phyloP scores from a whole-genome alignment of 2,113 vertebrate genomes.

The Trachemys scripta region DNA sequence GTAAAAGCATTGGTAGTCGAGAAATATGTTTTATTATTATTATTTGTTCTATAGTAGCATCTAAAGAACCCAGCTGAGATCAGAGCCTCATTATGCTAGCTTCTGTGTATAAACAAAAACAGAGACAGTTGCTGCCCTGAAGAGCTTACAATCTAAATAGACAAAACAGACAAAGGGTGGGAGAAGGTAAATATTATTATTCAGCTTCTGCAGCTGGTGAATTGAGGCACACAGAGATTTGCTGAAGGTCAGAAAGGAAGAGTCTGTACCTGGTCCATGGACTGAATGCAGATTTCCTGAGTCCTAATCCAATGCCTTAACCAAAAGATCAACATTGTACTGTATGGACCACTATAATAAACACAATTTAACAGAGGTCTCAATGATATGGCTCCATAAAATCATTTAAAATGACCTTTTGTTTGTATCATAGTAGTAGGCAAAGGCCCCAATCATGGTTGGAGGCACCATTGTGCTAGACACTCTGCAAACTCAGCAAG shows the following conservation, averaged over 20 bases:
- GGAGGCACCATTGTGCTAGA: neutral
- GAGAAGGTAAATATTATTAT: neutral
- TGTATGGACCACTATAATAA: conserved; percentile 33
- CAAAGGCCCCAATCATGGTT: neutral
- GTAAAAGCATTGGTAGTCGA: neutral
- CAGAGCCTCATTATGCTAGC: neutral
- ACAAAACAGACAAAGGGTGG: neutral
- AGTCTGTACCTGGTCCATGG: neutral
- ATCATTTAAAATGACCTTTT: conserved; percentile 1
- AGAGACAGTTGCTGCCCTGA: neutral
- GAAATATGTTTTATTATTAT: neutral
- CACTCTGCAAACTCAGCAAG: neutral
- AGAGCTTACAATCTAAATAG: neutral
- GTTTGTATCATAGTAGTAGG: neutral
- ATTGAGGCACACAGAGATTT: neutral
- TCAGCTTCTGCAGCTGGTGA: neutral
- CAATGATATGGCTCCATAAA: conserved; percentile 42
- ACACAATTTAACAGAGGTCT: conserved; percentile 16
- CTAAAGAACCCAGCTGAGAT: neutral
- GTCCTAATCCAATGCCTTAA: conserved; percentile 6
- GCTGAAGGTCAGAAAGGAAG: neutral
- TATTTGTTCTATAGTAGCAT: neutral
- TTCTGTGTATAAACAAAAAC: neutral
- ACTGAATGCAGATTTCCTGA: conserved; percentile 28
- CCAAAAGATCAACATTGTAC: neutral